These are phyloP conservation scores for Catocala nupta DNA, from an alignment of 2,888 invertebrate species.

Conservation along the genomic window DNA sequence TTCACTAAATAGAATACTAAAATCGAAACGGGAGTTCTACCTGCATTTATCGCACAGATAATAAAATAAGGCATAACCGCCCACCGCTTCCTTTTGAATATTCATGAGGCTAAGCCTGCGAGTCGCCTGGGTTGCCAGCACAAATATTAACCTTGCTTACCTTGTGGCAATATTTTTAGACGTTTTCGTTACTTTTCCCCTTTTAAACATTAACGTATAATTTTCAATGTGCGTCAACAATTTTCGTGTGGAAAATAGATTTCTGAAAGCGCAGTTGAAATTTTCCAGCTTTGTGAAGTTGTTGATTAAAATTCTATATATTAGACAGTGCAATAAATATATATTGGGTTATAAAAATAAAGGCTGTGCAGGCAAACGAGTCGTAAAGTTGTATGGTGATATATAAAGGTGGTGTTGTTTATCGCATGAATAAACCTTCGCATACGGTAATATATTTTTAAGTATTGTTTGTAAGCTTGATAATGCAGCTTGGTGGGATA, in stretches of 20 bases:
- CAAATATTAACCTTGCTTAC: constrained; percentile 49
- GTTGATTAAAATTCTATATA: constrained; percentile 9
- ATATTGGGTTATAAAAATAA: too few relatives aligned
- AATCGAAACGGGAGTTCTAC: constrained; percentile 9
- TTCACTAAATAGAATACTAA: background rate
- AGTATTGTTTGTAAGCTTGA: too few relatives aligned
- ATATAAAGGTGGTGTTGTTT: too few relatives aligned
- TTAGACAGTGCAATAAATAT: background rate
- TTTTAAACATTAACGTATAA: constrained; percentile 13
- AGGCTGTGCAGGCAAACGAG: too few relatives aligned
- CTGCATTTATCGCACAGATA: constrained; percentile 33
- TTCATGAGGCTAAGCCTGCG: constrained; percentile 41
- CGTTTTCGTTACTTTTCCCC: constrained; percentile 30
- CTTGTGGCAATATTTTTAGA: constrained; percentile 51
- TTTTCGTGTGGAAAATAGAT: constrained; percentile 2
- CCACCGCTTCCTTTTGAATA: constrained; percentile 42
- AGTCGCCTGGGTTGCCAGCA: constrained; percentile 34
- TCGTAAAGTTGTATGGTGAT: too few relatives aligned
- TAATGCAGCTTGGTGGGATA: too few relatives aligned
- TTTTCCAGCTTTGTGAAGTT: too few relatives aligned
- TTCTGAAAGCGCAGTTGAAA: background rate
- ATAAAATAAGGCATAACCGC: constrained; percentile 40
- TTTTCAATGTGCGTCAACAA: constrained; percentile 19
- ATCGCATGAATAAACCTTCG: too few relatives aligned
- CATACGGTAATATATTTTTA: too few relatives aligned